Evolutionary conservation across 2,113 vertebrate genomes (phyloP), one percentile per base, ranked within the genome.

Genomic region (Tursiops truncatus): DNA sequence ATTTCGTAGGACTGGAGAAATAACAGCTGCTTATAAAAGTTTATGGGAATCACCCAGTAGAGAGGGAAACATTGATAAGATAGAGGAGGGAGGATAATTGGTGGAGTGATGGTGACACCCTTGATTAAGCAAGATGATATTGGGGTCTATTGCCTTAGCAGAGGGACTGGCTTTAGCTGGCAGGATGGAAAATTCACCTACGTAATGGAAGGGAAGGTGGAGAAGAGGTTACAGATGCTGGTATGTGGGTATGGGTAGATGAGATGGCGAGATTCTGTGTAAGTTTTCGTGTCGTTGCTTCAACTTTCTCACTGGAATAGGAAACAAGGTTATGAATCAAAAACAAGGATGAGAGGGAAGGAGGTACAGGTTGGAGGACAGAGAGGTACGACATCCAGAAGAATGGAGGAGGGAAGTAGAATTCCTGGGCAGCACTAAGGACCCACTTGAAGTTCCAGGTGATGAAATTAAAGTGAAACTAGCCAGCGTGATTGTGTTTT

Each of bases 401-500:
- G 79, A 89, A 70, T 2, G 13, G 28, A 85, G 56, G 18, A 50
- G 23, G 14, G 62, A 87, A 38, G n/a, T 10, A 74, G 74, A 33
- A 63, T 76, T 81, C 91, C 68, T 26, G 26, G 53, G 44, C 8
- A 68, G 53, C 23, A 76, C 41, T n/a, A 74, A 84, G 36, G 80
- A 20, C 53, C 31, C 38, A 76, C 5, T 10, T 25, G 71, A 76
- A 25, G 56, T 62, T 95, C 79, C 50, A 0, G 1, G 50, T 92
- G 84, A 73, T 73, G 36, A 62, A 73, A 79, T 92, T 44, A 47
- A 94, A 94, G 25, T 81, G 87, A 91, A 95, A 84, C 26, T 20
- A n/a, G 47, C 74, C 63, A 47, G 21, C 33, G 12, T 38, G 38
- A 58, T 38, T 76, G 44, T 47, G 50, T 76, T 92, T 81, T 73